Percentiles rank a stretch among this genome's conserved stretches.
Evolutionary conservation across 2,888 invertebrate species (phyloP).

Genomic region (Drosophila atroscutellata): DNA sequence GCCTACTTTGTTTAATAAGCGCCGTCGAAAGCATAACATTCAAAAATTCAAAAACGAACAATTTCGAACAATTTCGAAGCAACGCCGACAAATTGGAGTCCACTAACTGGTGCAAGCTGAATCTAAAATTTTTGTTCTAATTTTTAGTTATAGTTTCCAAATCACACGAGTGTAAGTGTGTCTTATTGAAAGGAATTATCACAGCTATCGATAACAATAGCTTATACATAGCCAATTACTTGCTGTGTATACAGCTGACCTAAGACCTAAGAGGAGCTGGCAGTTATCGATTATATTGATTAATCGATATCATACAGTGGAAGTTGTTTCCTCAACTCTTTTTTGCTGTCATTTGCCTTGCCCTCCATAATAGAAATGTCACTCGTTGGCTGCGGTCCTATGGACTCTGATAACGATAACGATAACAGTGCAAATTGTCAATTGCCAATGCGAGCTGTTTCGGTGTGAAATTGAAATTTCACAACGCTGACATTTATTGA

Average conservation of each 20-base stretch:
- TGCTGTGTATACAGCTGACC: not conserved
- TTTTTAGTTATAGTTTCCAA: too few relatives aligned
- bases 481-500: conserved; percentile 84
- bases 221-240: not conserved
- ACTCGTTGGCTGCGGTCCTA: conserved; percentile 36
- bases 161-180: not conserved
- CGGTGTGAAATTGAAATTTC: conserved; percentile 83
- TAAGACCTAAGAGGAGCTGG: not conserved
- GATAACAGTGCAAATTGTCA: conserved; percentile 59
- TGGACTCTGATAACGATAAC: conserved; percentile 55
- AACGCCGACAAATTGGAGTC: too few relatives aligned
- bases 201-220: not conserved
- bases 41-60: too few relatives aligned
- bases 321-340: not conserved
- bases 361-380: conserved; percentile 64
- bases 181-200: not conserved
- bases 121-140: too few relatives aligned
- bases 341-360: conserved; percentile 13
- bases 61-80: too few relatives aligned
- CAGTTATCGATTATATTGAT: not conserved
- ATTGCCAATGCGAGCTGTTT: conserved; percentile 62
- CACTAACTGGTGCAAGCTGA: too few relatives aligned
- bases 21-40: too few relatives aligned
- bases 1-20: too few relatives aligned
- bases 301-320: not conserved